phyloP scores from a whole-genome alignment of 2,888 invertebrate genomes.

The Rosalia funebris region DNA sequence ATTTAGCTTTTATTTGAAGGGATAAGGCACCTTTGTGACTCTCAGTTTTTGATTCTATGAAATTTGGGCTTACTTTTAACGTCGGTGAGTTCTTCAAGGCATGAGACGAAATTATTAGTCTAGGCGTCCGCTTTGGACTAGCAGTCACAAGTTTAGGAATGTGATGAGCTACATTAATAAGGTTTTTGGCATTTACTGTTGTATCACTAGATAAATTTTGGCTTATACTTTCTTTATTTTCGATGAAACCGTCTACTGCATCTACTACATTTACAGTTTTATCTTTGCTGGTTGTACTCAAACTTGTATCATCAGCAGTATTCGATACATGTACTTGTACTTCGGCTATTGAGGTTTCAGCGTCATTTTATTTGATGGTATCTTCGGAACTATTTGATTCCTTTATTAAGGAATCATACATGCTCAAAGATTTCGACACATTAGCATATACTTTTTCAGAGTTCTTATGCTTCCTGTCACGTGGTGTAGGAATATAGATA shows the following conservation, averaged over 20 bases:
- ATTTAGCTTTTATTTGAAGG: conserved; percentile 58
- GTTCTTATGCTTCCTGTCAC: conserved; percentile 59
- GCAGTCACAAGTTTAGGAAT: conserved; percentile 47
- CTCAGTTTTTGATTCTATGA: conserved; percentile 62
- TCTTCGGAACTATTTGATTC: conserved; percentile 46
- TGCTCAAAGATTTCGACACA: conserved; percentile 48
- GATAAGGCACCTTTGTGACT: conserved; percentile 60
- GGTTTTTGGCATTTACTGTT: not conserved
- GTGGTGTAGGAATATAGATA: conserved; percentile 72
- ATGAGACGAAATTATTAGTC: conserved; percentile 39
- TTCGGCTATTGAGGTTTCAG: conserved; percentile 52
- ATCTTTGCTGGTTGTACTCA: not conserved
- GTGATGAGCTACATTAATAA: conserved; percentile 21
- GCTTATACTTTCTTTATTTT: conserved; percentile 4
- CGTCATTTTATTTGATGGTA: conserved; percentile 47
- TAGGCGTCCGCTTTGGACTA: conserved; percentile 38
- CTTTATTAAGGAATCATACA: conserved; percentile 34
- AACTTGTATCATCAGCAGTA: not conserved
- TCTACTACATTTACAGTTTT: conserved; percentile 5
- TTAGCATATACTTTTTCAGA: conserved; percentile 57
- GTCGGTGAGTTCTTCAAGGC: conserved; percentile 60
- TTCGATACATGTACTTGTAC: conserved; percentile 53
- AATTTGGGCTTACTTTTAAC: conserved; percentile 70
- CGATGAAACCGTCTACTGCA: not conserved
- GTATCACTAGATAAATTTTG: not conserved